Percentiles rank a stretch among this genome's conserved stretches.
Conservation (phyloP, 2,113 vertebrate species). For the Enhydra lutris region DNA sequence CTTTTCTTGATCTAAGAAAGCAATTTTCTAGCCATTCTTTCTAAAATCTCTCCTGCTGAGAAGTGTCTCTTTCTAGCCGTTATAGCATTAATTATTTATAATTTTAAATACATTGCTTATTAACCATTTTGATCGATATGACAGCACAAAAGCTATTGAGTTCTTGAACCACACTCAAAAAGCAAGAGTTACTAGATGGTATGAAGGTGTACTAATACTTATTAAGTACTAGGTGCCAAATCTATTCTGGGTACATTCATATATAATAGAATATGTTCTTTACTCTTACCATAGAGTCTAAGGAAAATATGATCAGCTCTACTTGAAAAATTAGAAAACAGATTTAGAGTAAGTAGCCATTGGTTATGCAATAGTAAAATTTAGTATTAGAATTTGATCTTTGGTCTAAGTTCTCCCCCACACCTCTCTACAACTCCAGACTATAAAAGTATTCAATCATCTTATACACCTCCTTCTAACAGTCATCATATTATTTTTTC, state of each 20-base stretch:
- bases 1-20: constrained; percentile 64
- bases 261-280: neutral
- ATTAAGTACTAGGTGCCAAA: neutral
- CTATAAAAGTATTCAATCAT: neutral
- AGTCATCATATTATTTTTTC: neutral
- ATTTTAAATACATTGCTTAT: neutral
- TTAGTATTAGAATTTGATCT: neutral
- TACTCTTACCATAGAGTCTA: neutral
- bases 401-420: neutral
- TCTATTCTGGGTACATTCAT: neutral
- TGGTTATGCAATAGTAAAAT: neutral
- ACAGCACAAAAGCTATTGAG: neutral
- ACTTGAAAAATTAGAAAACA: constrained; percentile 6
- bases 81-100: constrained; percentile 17
- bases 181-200: neutral
- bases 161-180: neutral
- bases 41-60: constrained; percentile 49
- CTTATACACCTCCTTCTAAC: neutral
- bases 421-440: neutral
- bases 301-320: neutral
- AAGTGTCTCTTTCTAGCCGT: constrained; percentile 50
- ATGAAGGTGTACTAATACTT: neutral
- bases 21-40: constrained; percentile 36
- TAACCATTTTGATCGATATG: constrained; percentile 21
- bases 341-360: neutral